These are phyloP conservation scores for Phataginus tetradactyla DNA, from an alignment of 2,797 vertebrate genomes.

Conservation along the genomic window DNA sequence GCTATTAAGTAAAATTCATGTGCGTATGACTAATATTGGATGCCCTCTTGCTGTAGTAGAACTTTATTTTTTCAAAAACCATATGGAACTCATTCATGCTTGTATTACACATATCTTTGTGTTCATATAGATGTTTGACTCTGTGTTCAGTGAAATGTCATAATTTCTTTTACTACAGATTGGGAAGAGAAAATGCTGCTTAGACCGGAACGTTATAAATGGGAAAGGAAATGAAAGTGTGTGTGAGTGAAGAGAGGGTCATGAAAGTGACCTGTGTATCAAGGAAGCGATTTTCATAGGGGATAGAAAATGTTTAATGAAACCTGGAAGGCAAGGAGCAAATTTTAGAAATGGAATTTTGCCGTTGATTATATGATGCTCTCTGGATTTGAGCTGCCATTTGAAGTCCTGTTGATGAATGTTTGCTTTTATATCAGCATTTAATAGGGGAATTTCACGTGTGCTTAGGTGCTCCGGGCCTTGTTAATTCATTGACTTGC, in stretches of 20 bases:
- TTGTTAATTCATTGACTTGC: neutral
- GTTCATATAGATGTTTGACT: constrained; percentile 68
- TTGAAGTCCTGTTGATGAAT: neutral
- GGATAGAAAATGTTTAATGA: constrained; percentile 13
- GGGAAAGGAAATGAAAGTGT: constrained; percentile 59
- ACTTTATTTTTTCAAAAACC: constrained; percentile 45
- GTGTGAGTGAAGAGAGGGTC: neutral
- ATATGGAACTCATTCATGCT: constrained; percentile 72
- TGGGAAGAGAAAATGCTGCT: constrained; percentile 37
- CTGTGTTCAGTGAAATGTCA: constrained; percentile 70
- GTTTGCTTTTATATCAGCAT: neutral
- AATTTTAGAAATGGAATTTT: neutral
- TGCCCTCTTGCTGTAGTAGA: constrained; percentile 45
- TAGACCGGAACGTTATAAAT: constrained; percentile 25
- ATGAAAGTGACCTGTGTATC: neutral
- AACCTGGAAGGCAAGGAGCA: neutral
- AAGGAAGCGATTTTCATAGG: constrained; percentile 1
- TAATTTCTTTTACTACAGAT: constrained; percentile 62
- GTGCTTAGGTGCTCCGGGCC: neutral
- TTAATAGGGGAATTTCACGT: neutral
- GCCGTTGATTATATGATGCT: neutral
- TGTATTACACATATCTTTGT: constrained; percentile 58
- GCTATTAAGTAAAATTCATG: constrained; percentile 51
- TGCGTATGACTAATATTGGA: constrained; percentile 59
- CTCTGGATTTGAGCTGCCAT: neutral